Conservation (phyloP, 2,888 invertebrate genomes). For the Melanostoma scalare region DNA sequence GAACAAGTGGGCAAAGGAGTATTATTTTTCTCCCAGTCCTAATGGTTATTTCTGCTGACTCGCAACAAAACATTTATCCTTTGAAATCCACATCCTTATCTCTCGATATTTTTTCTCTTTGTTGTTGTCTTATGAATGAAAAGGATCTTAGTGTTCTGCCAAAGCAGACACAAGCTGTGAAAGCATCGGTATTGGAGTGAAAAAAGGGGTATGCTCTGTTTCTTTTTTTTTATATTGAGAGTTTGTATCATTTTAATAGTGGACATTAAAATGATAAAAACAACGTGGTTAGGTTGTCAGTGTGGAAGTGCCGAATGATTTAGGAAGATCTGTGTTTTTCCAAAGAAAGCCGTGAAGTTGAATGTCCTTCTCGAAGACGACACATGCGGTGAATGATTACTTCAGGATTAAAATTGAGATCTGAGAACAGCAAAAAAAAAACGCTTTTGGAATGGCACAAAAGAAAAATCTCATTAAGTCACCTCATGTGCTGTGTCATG, state of each 20-base stretch:
- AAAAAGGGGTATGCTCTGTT: constrained; percentile 28
- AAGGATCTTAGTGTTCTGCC: background rate
- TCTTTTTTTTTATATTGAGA: background rate
- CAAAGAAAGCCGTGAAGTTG: constrained; percentile 30
- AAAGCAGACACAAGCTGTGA: constrained; percentile 1
- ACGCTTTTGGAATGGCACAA: background rate
- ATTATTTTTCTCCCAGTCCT: constrained; percentile 26
- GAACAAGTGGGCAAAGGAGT: constrained; percentile 12
- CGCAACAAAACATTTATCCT: constrained; percentile 28
- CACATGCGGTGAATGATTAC: constrained; percentile 2
- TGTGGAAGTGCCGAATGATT: constrained; percentile 23
- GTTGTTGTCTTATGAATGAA: background rate
- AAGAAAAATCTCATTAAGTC: constrained; percentile 19
- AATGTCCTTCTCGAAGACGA: constrained; percentile 28
- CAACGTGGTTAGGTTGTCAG: constrained; percentile 26
- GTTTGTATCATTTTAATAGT: constrained; percentile 30
- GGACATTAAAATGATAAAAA: constrained; percentile 42
- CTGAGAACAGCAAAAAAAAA: constrained; percentile 8
- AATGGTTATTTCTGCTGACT: constrained; percentile 55
- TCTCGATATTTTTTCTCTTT: background rate
- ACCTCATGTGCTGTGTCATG: background rate
- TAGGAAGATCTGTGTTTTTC: constrained; percentile 6
- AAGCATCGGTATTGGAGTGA: constrained; percentile 20
- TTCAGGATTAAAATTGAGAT: constrained; percentile 22
- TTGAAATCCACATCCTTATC: constrained; percentile 27